Conservation (phyloP, 1,140 invertebrate species). For the Caligus rogercresseyi region DNA sequence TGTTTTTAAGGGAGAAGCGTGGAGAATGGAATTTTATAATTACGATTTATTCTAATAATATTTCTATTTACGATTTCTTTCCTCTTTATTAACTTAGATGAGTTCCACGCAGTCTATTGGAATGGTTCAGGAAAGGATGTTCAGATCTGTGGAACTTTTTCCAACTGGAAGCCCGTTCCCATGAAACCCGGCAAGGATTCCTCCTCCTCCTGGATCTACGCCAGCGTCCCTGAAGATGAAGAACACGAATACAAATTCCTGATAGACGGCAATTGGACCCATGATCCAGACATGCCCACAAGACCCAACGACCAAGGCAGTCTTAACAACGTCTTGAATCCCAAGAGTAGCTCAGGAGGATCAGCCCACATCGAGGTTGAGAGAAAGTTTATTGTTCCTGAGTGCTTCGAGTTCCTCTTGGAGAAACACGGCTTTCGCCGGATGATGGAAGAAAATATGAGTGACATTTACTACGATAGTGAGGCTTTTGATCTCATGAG, state of each 20-base stretch:
- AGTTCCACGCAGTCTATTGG: not conserved
- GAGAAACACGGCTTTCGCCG: not conserved
- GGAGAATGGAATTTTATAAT: no score
- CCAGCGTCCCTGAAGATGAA: not conserved
- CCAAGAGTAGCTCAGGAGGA: not conserved
- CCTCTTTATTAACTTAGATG: no score
- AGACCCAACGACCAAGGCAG: not conserved
- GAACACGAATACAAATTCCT: constrained; percentile 4
- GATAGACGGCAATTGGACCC: not conserved
- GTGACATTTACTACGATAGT: constrained; percentile 1
- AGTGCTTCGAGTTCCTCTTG: not conserved
- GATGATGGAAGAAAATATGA: not conserved
- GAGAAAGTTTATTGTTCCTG: constrained; percentile 5
- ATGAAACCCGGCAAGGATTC: not conserved
- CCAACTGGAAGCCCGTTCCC: not conserved
- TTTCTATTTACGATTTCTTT: no score
- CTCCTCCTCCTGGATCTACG: not conserved
- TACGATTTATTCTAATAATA: no score
- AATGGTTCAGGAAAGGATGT: not conserved
- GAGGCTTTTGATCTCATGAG: not conserved
- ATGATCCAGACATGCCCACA: not conserved
- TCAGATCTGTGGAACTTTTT: not conserved
- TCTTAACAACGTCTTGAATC: not conserved
- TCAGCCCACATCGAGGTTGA: not conserved
- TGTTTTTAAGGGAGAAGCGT: no score